Evolutionary conservation across 2,888 invertebrate species (phyloP), one percentile per base, ranked within the genome.

Genomic region (Sesia bembeciformis): DNA sequence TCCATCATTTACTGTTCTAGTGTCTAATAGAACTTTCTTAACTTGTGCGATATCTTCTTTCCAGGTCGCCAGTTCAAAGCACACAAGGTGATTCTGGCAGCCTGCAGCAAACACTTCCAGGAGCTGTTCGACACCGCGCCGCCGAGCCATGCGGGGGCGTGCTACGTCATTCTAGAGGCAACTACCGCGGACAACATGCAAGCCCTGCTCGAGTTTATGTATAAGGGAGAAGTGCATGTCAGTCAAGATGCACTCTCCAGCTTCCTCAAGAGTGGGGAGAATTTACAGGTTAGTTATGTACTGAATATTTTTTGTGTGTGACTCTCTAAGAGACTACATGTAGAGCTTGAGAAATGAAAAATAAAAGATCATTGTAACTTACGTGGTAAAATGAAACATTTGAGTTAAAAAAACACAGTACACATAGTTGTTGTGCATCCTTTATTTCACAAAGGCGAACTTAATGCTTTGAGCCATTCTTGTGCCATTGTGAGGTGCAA

Each of bases 211-310:
- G 96, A 97, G 86, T 97, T 97, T 84, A 97, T 97, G 97, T 97
- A 97, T 91, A 96, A 96, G 81, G 97, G 97, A 57, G 97, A 97
- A 86, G 97, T 97, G 67, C 96, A 97, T 81, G 96, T 97, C 72
- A 96, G 96, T 69, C 96, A 97, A 88, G 96, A 97, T 84, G 95
- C 96, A 63, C 93, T 97, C 67, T 95, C 95, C 75, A 96, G 96
- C 84, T 97, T 97, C 81, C 93, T 97, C 62, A 96, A 97, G 87
- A 96, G 96, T 65, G 97, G 96, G 55, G 96, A 96, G 89, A 95
- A 95, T 84, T 91, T 96, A 72, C 96, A 96, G 93, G 96, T 95
- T 49, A 39, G n/a, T 8, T 46, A 46, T 23, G 23, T 23, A 23
- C 23, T 23, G 23, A 23, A 23, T 23, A 23, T 23, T 23, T 23